Conservation (phyloP, 64 coral and sea anemone genomes). For the Pocillopora damicornis region DNA sequence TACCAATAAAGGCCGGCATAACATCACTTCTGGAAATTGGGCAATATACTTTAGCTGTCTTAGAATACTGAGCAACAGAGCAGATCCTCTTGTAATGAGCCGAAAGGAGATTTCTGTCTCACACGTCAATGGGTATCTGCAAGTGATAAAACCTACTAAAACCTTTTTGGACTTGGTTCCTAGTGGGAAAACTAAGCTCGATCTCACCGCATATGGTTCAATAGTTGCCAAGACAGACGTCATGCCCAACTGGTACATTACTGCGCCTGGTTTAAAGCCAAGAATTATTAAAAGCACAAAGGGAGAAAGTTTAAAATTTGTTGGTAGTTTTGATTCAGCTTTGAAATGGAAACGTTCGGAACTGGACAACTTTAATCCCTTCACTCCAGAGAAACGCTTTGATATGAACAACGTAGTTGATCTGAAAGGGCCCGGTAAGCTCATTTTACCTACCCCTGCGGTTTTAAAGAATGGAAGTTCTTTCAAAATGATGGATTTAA, state of each 20-base stretch:
- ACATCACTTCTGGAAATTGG: constrained; percentile 48
- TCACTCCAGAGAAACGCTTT: constrained; percentile 42
- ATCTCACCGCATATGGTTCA: constrained; percentile 1
- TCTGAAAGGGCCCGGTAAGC: not conserved
- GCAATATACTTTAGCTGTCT: constrained; percentile 56
- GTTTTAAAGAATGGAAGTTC: not conserved
- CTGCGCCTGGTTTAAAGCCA: constrained; percentile 23
- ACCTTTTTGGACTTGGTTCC: constrained; percentile 26
- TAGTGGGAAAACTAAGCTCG: not conserved
- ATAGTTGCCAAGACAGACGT: constrained; percentile 66
- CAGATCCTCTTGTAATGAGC: not conserved
- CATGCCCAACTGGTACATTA: constrained; percentile 80
- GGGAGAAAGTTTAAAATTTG: constrained; percentile 65
- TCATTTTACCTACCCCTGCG: constrained; percentile 34
- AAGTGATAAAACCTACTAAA: constrained; percentile 22
- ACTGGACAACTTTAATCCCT: constrained; percentile 49
- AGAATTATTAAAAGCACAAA: constrained; percentile 44
- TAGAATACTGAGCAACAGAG: constrained; percentile 14
- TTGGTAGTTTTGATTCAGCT: constrained; percentile 58
- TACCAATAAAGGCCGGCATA: constrained; percentile 52
- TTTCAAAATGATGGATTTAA: not conserved
- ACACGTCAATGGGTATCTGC: constrained; percentile 58
- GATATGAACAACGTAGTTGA: constrained; percentile 19
- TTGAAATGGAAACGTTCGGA: constrained; percentile 68
- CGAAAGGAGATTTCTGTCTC: constrained; percentile 21